Base-by-base conservation (phyloP, 1,140 invertebrate genomes). In the Atopsyche davidsoni region DNA sequence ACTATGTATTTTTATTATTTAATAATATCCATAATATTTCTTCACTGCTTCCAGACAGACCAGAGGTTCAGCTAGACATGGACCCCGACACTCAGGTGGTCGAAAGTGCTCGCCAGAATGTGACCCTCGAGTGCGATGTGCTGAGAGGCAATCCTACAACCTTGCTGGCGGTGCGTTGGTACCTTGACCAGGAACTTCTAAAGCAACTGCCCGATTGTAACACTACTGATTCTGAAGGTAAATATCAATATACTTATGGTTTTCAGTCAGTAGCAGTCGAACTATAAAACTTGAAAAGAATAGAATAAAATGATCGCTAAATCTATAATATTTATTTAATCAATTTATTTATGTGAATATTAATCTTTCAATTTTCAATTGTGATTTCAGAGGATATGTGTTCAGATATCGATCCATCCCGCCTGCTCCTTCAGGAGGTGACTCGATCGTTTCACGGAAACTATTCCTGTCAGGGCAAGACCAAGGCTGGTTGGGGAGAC, bases 401-500 rank as follows among this genome's bases (percentile, higher is more conserved):
- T 67, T 83, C 67, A 32, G 67, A 87, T 64, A 82, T 91, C 57
- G 86, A 92, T 62, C 87, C 88, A 0, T 87, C 83, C 47, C 84
- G 87, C 70, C 70, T 92, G 52, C 73, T 90, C 21, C 71, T 93
- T 11, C 82, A 89, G 58, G 80, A 83, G 51, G 89, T 92, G 10
- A 83, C 80, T 6, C 78, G 87, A 53, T 82, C 79, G 35, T 91
- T 92, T 64, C 87, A 91, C 53, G 92, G 90, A 14, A 92, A 92
- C 67, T 94, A 92, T 69, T 89, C 89, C 0, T 94, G 91, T 65
- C 80, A 86, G 59, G 90, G 88, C 1, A 82, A 81, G 62, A 93
- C 91, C 68, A 78, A 80, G 13, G 89, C 89, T 13, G 90, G 89
- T 7, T 91, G 87, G 85, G 89, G 89, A 28, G 75, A 77, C 4